These are phyloP conservation scores for Molothrus ater DNA, from an alignment of 2,797 vertebrate species.

Conservation along the genomic window DNA sequence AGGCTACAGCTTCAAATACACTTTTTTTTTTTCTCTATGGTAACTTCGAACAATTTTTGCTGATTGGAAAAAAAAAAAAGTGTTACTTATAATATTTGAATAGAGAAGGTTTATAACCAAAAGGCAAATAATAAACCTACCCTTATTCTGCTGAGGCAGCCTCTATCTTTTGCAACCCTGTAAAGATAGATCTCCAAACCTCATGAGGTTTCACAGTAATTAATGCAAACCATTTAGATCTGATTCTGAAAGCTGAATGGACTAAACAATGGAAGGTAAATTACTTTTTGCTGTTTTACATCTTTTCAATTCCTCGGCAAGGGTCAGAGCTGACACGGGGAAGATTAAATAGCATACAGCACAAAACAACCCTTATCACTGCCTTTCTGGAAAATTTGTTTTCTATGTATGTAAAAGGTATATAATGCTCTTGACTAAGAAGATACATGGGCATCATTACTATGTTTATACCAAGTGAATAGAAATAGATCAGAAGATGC, in stretches of 20 bases:
- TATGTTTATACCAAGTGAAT: slow-evolving; percentile 81
- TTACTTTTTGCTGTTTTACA: slow-evolving; percentile 68
- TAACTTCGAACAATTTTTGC: background rate
- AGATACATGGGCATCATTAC: slow-evolving; percentile 62
- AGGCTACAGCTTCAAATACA: background rate
- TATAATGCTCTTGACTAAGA: slow-evolving; percentile 62
- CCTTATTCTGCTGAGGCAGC: slow-evolving; percentile 34
- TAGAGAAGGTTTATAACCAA: background rate
- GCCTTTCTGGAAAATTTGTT: slow-evolving; percentile 63
- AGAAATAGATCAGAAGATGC: slow-evolving; percentile 82
- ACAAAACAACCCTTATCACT: slow-evolving; percentile 64
- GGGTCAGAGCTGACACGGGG: slow-evolving; percentile 52
- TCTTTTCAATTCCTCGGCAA: slow-evolving; percentile 59
- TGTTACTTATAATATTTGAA: background rate
- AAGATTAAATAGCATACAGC: slow-evolving; percentile 67
- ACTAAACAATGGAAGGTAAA: slow-evolving; percentile 70
- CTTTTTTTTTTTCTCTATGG: background rate
- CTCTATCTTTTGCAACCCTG: background rate
- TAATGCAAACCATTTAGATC: slow-evolving; percentile 71
- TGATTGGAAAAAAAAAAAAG: background rate
- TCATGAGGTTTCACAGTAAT: slow-evolving; percentile 62
- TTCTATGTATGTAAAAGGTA: slow-evolving; percentile 63
- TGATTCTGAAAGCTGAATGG: slow-evolving; percentile 68
- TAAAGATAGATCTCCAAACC: slow-evolving; percentile 48
- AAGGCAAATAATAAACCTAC: background rate